phyloP scores from a whole-genome alignment of 2,113 vertebrate genomes.

The Osmerus eperlanus region DNA sequence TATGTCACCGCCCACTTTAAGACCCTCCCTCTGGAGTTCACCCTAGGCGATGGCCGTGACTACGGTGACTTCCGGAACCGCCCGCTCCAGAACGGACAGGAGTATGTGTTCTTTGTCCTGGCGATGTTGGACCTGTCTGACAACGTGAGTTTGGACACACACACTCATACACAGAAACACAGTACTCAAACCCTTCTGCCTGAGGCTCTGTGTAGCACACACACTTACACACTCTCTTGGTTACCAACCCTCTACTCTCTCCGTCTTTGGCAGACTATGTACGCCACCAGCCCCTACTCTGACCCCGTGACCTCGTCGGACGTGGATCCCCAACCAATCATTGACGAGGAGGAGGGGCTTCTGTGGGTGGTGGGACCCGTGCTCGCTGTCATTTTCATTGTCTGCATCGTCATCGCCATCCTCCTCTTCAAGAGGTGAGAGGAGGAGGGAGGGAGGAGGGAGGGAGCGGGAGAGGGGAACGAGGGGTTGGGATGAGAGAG shows the following conservation, averaged over 20 bases:
- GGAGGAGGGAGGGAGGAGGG: not conserved
- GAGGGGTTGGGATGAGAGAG: too few species aligned
- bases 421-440: conserved; percentile 97
- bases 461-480: too few species aligned
- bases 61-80: conserved; percentile 94
- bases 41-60: conserved; percentile 88
- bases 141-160: conserved; percentile 79
- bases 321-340: conserved; percentile 92
- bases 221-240: not conserved
- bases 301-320: conserved; percentile 93
- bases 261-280: conserved; percentile 83
- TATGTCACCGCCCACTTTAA: conserved; percentile 95
- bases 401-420: conserved; percentile 99
- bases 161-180: not conserved
- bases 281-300: conserved; percentile 93
- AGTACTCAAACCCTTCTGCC: not conserved
- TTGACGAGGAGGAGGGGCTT: conserved; percentile 96
- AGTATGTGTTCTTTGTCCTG: conserved; percentile 95
- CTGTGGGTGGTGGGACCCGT: conserved; percentile 98
- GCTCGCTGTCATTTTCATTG: conserved; percentile 97
- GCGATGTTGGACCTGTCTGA: conserved; percentile 93
- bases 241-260: conserved; percentile 14
- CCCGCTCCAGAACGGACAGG: conserved; percentile 90
- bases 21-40: conserved; percentile 93
- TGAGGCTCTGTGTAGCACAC: not conserved